Conservation (phyloP, 2,113 vertebrate genomes). For the Camelus bactrianus region DNA sequence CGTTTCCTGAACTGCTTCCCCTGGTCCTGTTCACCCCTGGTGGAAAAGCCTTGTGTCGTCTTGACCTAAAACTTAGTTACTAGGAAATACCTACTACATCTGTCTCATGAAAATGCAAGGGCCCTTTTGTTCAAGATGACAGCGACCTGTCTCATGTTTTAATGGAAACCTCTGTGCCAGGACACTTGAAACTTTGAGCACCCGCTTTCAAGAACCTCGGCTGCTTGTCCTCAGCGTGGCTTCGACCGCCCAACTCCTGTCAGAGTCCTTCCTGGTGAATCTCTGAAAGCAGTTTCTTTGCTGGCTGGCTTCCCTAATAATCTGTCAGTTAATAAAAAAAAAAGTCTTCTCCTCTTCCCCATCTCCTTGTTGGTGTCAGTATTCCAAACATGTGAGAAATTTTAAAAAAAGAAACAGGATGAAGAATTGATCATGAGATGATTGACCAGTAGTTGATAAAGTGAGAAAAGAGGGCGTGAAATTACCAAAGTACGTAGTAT, state of each 20-base stretch:
- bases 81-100: neutral
- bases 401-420: neutral
- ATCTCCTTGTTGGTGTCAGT: neutral
- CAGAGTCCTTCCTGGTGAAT: neutral
- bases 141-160: neutral
- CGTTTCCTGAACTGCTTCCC: neutral
- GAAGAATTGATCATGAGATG: neutral
- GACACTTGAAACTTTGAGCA: neutral
- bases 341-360: neutral
- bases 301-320: neutral
- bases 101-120: neutral
- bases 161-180: neutral
- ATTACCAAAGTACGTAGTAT: neutral
- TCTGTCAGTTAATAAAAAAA: neutral
- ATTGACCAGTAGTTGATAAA: neutral
- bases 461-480: neutral
- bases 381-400: neutral
- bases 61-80: neutral
- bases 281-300: neutral
- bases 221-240: neutral
- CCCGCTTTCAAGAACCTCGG: neutral
- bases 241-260: neutral
- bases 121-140: neutral
- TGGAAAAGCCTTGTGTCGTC: neutral
- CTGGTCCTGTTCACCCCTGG: rapidly evolving